Conservation (phyloP, 2,113 vertebrate species). For the Paedocypris sp. region DNA sequence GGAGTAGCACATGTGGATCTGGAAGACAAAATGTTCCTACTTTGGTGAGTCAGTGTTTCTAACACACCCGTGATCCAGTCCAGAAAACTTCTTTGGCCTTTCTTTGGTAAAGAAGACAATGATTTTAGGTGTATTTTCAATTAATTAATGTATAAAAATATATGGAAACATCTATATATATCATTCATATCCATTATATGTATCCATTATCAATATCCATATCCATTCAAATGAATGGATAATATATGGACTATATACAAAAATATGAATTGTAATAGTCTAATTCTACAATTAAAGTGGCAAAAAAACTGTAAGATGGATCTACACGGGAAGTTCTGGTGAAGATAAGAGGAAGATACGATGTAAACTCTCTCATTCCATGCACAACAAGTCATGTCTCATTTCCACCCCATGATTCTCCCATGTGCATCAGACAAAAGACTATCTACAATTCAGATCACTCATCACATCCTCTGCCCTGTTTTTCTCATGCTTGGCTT, state of each 20-base stretch:
- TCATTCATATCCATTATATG: no score
- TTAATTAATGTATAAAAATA: no score
- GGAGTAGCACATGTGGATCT: neutral
- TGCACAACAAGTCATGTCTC: slow-evolving; percentile 40
- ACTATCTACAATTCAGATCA: neutral
- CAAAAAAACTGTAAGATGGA: neutral
- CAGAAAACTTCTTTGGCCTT: no score
- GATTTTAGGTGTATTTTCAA: no score
- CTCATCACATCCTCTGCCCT: neutral
- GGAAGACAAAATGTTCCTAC: neutral
- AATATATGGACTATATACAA: no score
- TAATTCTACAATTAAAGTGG: no score
- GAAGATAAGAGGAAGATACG: neutral
- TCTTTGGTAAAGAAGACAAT: no score
- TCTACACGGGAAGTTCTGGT: neutral
- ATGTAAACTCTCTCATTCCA: slow-evolving; percentile 28
- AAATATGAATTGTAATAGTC: no score
- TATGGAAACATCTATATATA: no score
- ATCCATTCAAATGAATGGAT: no score
- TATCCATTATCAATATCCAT: no score
- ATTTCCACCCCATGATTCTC: slow-evolving; percentile 34
- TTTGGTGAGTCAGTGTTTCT: slow-evolving; percentile 12
- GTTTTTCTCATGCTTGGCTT: neutral
- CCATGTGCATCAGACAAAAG: neutral
- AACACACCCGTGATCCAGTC: neutral